phyloP scores from a whole-genome alignment of 2,888 invertebrate species.

The Deroplatys truncata region DNA sequence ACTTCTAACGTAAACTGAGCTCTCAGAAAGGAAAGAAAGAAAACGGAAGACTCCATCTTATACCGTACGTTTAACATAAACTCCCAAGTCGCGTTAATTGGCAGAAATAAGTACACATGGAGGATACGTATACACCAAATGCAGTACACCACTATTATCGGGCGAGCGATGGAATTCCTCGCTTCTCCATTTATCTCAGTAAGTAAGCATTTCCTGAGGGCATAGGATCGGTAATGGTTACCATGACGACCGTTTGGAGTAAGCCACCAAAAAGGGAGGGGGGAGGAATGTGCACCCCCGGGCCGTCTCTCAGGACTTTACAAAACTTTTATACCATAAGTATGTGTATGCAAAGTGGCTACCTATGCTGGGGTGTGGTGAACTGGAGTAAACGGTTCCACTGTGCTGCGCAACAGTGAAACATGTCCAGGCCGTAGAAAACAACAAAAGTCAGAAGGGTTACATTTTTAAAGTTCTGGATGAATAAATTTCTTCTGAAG shows the following conservation, averaged over 20 bases:
- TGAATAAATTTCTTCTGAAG: too few species aligned
- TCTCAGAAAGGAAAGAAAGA: too few species aligned
- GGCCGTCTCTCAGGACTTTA: conserved; percentile 2
- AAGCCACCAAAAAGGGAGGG: not conserved
- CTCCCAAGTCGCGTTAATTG: too few species aligned
- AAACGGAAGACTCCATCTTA: too few species aligned
- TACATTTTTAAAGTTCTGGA: too few species aligned
- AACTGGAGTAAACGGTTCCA: not conserved
- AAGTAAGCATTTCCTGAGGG: not conserved
- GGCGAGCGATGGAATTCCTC: not conserved
- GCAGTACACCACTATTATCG: not conserved
- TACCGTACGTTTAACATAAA: not conserved
- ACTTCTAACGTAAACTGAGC: too few species aligned
- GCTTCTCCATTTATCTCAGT: not conserved
- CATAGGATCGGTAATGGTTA: not conserved
- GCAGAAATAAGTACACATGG: not conserved
- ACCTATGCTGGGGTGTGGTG: not conserved
- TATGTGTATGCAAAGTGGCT: conserved; percentile 13
- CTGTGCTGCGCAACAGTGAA: not conserved
- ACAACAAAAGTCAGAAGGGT: too few species aligned
- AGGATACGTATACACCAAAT: not conserved
- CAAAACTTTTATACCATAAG: conserved; percentile 6
- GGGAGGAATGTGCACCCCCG: conserved; percentile 6
- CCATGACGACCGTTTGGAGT: not conserved
- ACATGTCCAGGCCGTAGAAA: not conserved